A percentile compares a stretch with the other conserved stretches of the same genome.
Evolutionary conservation across 2,113 vertebrate species (phyloP).

Genomic region (Anguilla rostrata): DNA sequence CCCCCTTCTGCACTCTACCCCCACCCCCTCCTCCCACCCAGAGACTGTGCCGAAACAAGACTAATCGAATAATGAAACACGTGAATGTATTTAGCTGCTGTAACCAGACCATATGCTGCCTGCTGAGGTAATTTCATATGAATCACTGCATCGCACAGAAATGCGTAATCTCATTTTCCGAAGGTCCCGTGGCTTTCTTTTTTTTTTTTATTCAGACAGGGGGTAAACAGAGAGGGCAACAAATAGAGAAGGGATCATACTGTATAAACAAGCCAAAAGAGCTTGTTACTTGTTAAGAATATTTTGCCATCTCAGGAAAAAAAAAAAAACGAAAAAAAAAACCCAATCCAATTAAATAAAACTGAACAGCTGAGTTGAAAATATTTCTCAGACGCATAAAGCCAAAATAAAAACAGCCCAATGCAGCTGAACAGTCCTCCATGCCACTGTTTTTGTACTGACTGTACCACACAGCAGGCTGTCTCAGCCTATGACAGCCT

Average conservation of each 20-base stretch:
- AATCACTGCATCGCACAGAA: background rate
- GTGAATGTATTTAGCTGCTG: background rate
- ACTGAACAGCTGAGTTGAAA: background rate
- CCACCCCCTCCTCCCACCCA: background rate
- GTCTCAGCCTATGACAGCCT: background rate
- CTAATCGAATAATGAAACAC: constrained; percentile 13
- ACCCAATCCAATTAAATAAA: background rate
- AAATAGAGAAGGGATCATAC: too few relatives aligned
- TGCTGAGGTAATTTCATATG: background rate
- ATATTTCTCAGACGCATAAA: background rate
- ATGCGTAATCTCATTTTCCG: constrained; percentile 15
- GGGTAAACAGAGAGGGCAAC: too few relatives aligned
- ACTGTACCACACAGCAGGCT: background rate
- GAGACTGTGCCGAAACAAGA: constrained; percentile 3
- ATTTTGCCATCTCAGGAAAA: background rate
- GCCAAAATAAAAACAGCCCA: background rate
- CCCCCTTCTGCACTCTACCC: background rate
- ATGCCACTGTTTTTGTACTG: background rate
- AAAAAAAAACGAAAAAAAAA: background rate
- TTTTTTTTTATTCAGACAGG: too few relatives aligned
- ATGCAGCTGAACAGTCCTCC: background rate
- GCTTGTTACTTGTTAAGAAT: background rate
- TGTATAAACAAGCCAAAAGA: background rate
- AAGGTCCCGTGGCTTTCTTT: background rate
- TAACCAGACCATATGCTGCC: background rate